Evolutionary conservation across 2,888 invertebrate genomes (phyloP).

Genomic region (Kuschelorhynchus macadamiae): DNA sequence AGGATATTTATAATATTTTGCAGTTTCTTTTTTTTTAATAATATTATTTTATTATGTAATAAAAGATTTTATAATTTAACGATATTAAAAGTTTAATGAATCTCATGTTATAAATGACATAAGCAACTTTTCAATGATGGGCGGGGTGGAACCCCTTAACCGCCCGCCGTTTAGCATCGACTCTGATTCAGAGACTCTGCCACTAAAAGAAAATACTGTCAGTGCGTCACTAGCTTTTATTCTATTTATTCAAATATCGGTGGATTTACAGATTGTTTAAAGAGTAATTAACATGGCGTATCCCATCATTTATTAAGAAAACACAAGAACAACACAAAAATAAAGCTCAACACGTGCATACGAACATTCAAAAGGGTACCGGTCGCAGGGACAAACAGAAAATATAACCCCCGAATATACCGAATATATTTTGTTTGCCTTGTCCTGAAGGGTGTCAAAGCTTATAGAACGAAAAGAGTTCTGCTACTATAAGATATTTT

Average conservation of each 20-base stretch:
- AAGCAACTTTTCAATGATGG: too few species aligned
- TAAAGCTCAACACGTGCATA: conserved; percentile 25
- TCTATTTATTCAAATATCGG: not conserved
- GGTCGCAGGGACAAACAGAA: conserved; percentile 33
- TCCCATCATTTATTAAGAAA: conserved; percentile 26
- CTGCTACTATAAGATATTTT: too few species aligned
- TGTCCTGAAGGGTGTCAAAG: conserved; percentile 29
- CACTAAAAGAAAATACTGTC: not conserved
- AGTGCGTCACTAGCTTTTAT: not conserved
- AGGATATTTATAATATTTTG: too few species aligned
- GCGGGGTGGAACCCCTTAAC: too few species aligned
- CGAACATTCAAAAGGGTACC: conserved; percentile 14
- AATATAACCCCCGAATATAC: conserved; percentile 45
- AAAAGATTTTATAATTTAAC: too few species aligned
- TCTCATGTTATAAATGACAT: too few species aligned
- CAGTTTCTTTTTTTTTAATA: too few species aligned
- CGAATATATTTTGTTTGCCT: conserved; percentile 45
- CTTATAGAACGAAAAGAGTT: not conserved
- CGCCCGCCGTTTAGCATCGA: too few species aligned
- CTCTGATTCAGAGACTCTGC: too few species aligned
- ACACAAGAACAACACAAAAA: conserved; percentile 26
- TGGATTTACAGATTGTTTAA: not conserved
- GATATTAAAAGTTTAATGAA: too few species aligned
- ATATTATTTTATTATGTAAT: too few species aligned
- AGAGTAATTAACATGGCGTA: conserved; percentile 5